Evolutionary conservation across 2,888 invertebrate species (phyloP).

Genomic region (Villa cingulata): DNA sequence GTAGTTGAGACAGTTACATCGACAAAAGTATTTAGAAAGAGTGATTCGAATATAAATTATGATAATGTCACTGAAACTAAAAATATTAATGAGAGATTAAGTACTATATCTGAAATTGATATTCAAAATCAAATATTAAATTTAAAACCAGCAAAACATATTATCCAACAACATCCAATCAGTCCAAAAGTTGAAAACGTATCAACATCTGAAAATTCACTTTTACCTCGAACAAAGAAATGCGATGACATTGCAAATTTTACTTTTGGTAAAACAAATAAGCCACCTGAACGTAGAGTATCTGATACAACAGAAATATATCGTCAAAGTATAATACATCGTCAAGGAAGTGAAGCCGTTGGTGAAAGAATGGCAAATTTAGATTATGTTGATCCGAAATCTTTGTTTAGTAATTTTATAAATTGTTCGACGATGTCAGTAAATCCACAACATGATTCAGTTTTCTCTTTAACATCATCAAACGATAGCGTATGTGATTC

Average conservation of each 20-base stretch:
- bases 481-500: constrained; percentile 32
- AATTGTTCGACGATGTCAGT: constrained; percentile 22
- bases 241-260: constrained; percentile 25
- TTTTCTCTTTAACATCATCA: constrained; percentile 34
- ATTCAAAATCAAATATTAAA: constrained; percentile 13
- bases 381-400: constrained; percentile 72
- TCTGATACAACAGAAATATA: constrained; percentile 34
- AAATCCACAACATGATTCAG: constrained; percentile 30
- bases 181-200: constrained; percentile 21
- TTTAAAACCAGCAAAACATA: constrained; percentile 24
- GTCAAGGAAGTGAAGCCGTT: constrained; percentile 66
- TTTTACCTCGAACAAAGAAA: constrained; percentile 25
- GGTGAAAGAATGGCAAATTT: constrained; percentile 80
- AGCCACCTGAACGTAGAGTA: constrained; percentile 29
- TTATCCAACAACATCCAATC: constrained; percentile 27
- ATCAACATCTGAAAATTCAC: constrained; percentile 26
- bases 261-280: constrained; percentile 24
- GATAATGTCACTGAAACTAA: constrained; percentile 15
- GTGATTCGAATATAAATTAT: constrained; percentile 21
- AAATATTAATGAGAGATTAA: background rate
- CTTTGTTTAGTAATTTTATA: constrained; percentile 38
- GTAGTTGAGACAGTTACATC: constrained; percentile 13
- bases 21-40: constrained; percentile 15
- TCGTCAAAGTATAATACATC: constrained; percentile 41
- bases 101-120: constrained; percentile 2